Percentiles rank a stretch among this genome's conserved stretches.
These are phyloP conservation scores for Microtus ochrogaster DNA, from an alignment of 2,113 vertebrate genomes.

Conservation along the genomic window DNA sequence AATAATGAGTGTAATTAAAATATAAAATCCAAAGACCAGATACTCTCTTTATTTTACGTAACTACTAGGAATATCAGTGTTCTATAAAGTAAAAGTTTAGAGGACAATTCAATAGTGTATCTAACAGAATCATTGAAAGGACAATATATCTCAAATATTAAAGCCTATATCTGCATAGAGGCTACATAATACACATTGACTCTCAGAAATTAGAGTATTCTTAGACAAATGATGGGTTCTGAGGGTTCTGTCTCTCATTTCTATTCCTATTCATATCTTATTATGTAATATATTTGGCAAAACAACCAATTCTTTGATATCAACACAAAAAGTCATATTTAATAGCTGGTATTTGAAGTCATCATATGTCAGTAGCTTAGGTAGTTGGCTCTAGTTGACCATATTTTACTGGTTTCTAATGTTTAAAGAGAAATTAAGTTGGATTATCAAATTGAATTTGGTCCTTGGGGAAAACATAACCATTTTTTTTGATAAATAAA, in stretches of 20 bases:
- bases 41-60: background rate
- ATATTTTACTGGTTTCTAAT: background rate
- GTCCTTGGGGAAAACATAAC: too few species aligned
- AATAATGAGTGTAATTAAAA: background rate
- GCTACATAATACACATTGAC: background rate
- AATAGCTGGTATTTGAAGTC: background rate
- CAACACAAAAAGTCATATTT: background rate
- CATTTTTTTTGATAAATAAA: background rate
- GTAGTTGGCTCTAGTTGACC: background rate
- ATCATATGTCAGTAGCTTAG: background rate
- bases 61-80: background rate
- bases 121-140: background rate
- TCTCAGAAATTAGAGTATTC: background rate
- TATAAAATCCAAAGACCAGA: background rate
- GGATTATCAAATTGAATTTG: background rate
- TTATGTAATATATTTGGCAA: background rate
- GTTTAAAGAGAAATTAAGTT: background rate
- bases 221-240: background rate
- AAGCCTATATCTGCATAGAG: background rate
- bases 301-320: background rate
- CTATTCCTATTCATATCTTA: background rate
- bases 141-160: background rate
- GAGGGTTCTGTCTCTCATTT: background rate
- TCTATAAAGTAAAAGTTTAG: background rate
- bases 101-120: background rate